Percentiles rank a stretch among this genome's conserved stretches.
Evolutionary conservation across 2,888 invertebrate species (phyloP).

Genomic region (Drosophila hamatofila): DNA sequence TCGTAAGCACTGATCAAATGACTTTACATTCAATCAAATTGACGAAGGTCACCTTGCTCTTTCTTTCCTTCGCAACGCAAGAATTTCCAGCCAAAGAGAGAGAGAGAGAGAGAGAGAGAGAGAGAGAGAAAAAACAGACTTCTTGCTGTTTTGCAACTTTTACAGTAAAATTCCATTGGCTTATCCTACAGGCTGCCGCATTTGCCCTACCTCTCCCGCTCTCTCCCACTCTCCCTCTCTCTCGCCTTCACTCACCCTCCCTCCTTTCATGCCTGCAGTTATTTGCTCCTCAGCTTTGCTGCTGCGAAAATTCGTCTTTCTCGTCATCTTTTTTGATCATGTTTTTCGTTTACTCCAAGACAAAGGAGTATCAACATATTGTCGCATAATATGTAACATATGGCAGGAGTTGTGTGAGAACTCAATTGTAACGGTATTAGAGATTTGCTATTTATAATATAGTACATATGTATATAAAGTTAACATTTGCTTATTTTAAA

Average conservation of each 20-base stretch:
- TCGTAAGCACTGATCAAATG: slow-evolving; percentile 10
- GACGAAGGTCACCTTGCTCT: slow-evolving; percentile 12
- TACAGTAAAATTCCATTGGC: slow-evolving; percentile 27
- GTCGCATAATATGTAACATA: not conserved
- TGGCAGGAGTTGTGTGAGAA: not conserved
- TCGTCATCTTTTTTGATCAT: slow-evolving; percentile 30
- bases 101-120: no score
- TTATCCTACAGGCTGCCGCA: slow-evolving; percentile 5
- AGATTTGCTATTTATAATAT: no score
- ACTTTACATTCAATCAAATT: not conserved
- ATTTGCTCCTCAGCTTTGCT: slow-evolving; percentile 1
- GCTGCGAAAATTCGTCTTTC: slow-evolving; percentile 21
- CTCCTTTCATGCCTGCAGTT: not conserved
- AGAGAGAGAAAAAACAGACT: not conserved
- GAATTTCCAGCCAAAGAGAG: not conserved
- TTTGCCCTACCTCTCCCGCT: slow-evolving; percentile 1
- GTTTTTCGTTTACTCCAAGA: slow-evolving; percentile 2
- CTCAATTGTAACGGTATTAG: no score
- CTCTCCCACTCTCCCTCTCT: not conserved
- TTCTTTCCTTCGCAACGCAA: not conserved
- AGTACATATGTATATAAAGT: no score
- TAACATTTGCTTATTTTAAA: no score
- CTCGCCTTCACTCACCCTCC: not conserved
- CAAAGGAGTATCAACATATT: not conserved
- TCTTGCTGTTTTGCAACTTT: not conserved